phyloP scores from a whole-genome alignment of 2,113 vertebrate genomes.

The Hiodon tergisus region DNA sequence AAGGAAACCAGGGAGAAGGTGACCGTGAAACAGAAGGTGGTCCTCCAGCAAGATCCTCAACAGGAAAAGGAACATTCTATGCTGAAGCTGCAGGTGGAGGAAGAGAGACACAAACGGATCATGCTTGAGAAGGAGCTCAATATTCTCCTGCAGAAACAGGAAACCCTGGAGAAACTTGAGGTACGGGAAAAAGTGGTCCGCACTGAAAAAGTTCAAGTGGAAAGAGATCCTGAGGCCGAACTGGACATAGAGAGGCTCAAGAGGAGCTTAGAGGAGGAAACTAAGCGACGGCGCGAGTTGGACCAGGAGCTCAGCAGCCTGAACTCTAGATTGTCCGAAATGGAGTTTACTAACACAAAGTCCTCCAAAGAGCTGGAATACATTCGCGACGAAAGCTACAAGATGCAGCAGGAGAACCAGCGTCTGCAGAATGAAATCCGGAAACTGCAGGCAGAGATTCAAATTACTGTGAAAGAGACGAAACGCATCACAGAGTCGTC shows the following conservation, averaged over 20 bases:
- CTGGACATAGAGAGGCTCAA: constrained; percentile 81
- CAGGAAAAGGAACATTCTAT: constrained; percentile 90
- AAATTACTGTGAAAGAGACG: constrained; percentile 80
- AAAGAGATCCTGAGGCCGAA: constrained; percentile 81
- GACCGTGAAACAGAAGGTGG: constrained; percentile 88
- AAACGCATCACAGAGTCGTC: constrained; percentile 66
- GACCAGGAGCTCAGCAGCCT: constrained; percentile 70
- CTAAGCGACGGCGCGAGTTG: constrained; percentile 68
- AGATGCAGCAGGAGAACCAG: constrained; percentile 85
- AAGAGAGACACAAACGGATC: constrained; percentile 78
- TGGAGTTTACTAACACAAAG: constrained; percentile 92
- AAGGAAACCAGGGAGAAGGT: constrained; percentile 84
- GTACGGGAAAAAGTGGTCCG: constrained; percentile 90
- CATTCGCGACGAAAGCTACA: constrained; percentile 84
- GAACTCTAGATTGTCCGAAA: constrained; percentile 72
- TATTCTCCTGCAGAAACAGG: constrained; percentile 69
- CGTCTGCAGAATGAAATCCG: constrained; percentile 81
- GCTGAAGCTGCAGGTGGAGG: constrained; percentile 80
- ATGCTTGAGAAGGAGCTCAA: constrained; percentile 82
- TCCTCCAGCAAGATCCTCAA: constrained; percentile 91
- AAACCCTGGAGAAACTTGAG: constrained; percentile 75
- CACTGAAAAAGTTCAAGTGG: constrained; percentile 89
- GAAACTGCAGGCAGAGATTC: constrained; percentile 82
- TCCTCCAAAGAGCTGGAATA: constrained; percentile 85
- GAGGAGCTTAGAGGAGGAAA: constrained; percentile 80